Evolutionary conservation across 1,140 invertebrate species (phyloP).

Genomic region (Argopecten irradians): DNA sequence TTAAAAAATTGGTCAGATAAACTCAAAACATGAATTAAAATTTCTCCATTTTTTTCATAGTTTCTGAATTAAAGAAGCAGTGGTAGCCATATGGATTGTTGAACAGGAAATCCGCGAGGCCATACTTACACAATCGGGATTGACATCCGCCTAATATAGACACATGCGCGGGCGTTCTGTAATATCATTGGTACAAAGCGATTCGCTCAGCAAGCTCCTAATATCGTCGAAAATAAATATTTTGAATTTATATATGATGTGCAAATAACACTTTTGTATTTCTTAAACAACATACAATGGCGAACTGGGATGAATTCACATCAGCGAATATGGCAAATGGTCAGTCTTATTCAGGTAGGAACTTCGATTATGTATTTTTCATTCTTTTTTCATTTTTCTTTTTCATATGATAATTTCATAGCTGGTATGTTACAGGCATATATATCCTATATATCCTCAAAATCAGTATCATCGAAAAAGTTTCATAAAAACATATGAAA

Average conservation of each 20-base stretch:
- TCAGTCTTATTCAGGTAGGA: neutral
- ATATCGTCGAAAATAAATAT: neutral
- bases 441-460: too few species aligned
- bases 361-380: too few species aligned
- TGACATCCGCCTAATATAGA: neutral
- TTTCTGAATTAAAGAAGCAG: too few species aligned
- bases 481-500: too few species aligned
- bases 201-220: neutral
- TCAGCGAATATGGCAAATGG: neutral
- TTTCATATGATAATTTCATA: too few species aligned
- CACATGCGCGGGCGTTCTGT: neutral
- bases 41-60: too few species aligned
- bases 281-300: neutral
- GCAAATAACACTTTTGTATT: neutral
- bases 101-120: neutral
- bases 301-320: neutral
- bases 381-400: too few species aligned
- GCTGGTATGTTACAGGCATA: too few species aligned
- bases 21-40: too few species aligned
- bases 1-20: too few species aligned
- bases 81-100: too few species aligned
- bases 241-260: neutral
- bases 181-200: neutral
- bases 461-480: too few species aligned
- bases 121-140: neutral